Evolutionary conservation across 2,888 invertebrate species (phyloP).

Genomic region (Corythucha ciliata): DNA sequence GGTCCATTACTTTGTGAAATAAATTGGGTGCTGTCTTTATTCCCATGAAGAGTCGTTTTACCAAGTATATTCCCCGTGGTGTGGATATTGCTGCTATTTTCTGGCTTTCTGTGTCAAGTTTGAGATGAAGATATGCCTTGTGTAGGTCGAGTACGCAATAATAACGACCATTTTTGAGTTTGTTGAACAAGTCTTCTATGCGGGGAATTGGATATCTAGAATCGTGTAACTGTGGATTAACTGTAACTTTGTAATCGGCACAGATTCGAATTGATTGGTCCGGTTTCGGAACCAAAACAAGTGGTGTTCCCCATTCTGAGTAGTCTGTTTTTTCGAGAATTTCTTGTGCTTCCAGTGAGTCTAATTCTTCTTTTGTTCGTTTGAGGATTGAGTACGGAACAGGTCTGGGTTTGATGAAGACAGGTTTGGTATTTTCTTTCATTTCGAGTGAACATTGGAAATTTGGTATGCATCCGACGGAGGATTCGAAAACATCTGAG

Average conservation of each 20-base stretch:
- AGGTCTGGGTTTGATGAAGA: conserved; percentile 18
- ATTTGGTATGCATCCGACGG: conserved; percentile 13
- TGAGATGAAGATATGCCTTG: conserved; percentile 22
- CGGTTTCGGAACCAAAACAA: conserved; percentile 23
- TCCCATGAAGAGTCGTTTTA: conserved; percentile 38
- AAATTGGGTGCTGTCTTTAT: background rate
- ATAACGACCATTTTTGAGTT: conserved; percentile 11
- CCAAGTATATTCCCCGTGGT: conserved; percentile 36
- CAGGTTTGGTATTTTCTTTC: conserved; percentile 10
- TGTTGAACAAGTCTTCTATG: conserved; percentile 25
- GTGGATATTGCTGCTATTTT: conserved; percentile 27
- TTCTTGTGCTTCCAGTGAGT: conserved; percentile 16
- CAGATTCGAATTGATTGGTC: conserved; percentile 22
- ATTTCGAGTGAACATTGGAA: background rate
- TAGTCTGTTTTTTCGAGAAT: conserved; percentile 19
- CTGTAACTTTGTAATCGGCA: conserved; percentile 26
- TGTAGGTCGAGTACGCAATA: conserved; percentile 23
- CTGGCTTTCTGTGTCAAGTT: conserved; percentile 16
- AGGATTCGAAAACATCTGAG: conserved; percentile 25
- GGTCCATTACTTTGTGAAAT: background rate
- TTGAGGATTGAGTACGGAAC: conserved; percentile 6
- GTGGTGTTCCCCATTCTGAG: conserved; percentile 24
- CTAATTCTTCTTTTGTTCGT: conserved; percentile 18
- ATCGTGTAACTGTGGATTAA: conserved; percentile 14
- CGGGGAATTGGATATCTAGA: conserved; percentile 16